phyloP scores from a whole-genome alignment of 2,888 invertebrate genomes.

The Andrena bicolor region DNA sequence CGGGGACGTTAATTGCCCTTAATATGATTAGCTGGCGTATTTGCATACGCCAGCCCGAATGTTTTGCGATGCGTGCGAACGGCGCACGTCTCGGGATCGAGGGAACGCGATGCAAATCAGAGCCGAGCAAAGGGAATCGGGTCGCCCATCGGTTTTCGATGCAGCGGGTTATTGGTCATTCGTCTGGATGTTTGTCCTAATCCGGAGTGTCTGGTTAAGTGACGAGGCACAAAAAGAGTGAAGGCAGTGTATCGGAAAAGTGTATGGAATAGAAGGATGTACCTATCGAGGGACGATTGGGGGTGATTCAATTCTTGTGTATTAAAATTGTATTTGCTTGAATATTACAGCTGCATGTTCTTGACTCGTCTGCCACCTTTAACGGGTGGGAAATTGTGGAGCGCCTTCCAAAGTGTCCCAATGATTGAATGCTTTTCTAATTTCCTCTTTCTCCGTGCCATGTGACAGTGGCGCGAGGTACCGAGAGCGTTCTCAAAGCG shows the following conservation, averaged over 20 bases:
- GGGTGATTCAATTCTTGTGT: background rate
- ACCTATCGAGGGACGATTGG: background rate
- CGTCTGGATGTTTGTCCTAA: no score
- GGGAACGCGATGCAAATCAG: slow-evolving; percentile 32
- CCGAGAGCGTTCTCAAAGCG: slow-evolving; percentile 19
- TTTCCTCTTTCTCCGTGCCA: background rate
- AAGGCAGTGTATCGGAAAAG: no score
- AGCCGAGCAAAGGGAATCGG: slow-evolving; percentile 5
- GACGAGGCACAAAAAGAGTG: no score
- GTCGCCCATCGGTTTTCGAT: background rate
- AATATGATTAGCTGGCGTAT: slow-evolving; percentile 70
- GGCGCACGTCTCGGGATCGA: background rate
- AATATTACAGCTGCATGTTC: background rate
- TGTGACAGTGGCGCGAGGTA: background rate
- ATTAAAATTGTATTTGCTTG: background rate
- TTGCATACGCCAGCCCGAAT: slow-evolving; percentile 60
- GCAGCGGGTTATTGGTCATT: background rate
- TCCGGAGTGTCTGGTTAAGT: no score
- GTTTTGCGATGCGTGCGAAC: slow-evolving; percentile 37
- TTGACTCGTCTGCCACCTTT: background rate
- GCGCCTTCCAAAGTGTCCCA: background rate
- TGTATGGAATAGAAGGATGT: background rate
- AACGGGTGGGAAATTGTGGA: background rate
- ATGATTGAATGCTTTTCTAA: background rate
- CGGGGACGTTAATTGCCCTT: slow-evolving; percentile 72